Conservation (phyloP, 2,113 vertebrate species). For the Microcebus jonahi region DNA sequence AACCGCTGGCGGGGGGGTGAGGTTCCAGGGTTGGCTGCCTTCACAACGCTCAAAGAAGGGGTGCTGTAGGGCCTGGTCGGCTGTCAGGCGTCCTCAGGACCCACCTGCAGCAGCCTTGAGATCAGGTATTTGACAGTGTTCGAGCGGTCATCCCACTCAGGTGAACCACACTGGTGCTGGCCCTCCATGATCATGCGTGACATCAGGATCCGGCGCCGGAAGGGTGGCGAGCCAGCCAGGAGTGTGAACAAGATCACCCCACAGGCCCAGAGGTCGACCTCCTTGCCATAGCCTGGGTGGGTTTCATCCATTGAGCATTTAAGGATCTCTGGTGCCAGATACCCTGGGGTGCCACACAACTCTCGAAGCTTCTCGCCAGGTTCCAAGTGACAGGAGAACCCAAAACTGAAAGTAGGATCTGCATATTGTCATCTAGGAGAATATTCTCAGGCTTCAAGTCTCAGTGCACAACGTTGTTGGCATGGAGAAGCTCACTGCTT, state of each 20-base stretch:
- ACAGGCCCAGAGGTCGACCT: conserved; percentile 95
- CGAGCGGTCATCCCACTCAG: conserved; percentile 93
- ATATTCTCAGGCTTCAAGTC: conserved; percentile 95
- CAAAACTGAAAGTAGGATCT: conserved; percentile 94
- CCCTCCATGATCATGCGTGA: conserved; percentile 95
- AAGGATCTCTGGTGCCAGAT: conserved; percentile 93
- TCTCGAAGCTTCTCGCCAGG: conserved; percentile 91
- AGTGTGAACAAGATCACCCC: conserved; percentile 94
- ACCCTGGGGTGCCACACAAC: conserved; percentile 94
- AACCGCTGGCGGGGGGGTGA: conserved; percentile 90
- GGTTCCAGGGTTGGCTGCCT: conserved; percentile 85
- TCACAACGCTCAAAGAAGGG: conserved; percentile 92
- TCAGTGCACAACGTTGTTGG: conserved; percentile 90
- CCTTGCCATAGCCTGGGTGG: conserved; percentile 90
- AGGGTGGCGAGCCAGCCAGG: conserved; percentile 92
- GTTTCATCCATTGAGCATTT: conserved; percentile 95
- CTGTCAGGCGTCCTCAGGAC: conserved; percentile 87
- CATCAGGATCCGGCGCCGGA: conserved; percentile 95
- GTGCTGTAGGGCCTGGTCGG: conserved; percentile 91
- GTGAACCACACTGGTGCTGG: conserved; percentile 90
- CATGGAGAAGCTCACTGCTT: conserved; percentile 92
- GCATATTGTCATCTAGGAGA: conserved; percentile 91
- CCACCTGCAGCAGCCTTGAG: conserved; percentile 88
- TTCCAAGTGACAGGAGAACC: conserved; percentile 92
- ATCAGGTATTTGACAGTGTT: conserved; percentile 94